Evolutionary conservation across 2,797 vertebrate genomes (phyloP), one percentile per base, ranked within the genome.

Genomic region (Tiaroga cobitis): DNA sequence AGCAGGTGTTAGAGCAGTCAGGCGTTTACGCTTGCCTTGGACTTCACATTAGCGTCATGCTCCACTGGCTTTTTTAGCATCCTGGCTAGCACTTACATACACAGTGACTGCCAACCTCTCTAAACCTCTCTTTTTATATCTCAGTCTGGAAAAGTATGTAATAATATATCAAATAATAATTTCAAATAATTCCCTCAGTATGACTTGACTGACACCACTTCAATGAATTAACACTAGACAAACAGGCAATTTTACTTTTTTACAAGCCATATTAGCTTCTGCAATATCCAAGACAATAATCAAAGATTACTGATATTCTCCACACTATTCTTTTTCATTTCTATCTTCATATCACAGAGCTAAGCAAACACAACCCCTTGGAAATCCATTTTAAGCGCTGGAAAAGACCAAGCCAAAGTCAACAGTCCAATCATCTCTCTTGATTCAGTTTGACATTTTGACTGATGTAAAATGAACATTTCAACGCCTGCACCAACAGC

Each of bases 351-450:
- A 78, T 87, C 72, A 26, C 15, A 63, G 70, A 56, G 39, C 39
- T 61, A 41, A 70, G 76, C 63, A 39, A 80, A 83, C 76, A 77
- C 49, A 63, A 81, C 24, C 32, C 19, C n/a, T 75, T 84, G 78
- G 67, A 85, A 88, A 88, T 83, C 78, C 65, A 86, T 86, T 86
- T 81, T 59, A 73, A 87, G 85, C 34, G 16, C 21, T 29, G 24
- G 46, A 77, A 39, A 51, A 34, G n/a, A 59, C 24, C 15, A 39
- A 61, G 81, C 85, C 87, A 90, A 88, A 79, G 65, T 88, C 89
- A 90, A 87, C 85, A 87, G 83, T 84, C 73, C 89, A 90, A 81
- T 86, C 85, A 80, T 80, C 73, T 85, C 24, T 34, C 81, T 85
- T n/a, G 26, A 26, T 88, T 61, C 61, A 80, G 61, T 85, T 76